Conservation (phyloP, 2,113 vertebrate species). For the Cavia porcellus region DNA sequence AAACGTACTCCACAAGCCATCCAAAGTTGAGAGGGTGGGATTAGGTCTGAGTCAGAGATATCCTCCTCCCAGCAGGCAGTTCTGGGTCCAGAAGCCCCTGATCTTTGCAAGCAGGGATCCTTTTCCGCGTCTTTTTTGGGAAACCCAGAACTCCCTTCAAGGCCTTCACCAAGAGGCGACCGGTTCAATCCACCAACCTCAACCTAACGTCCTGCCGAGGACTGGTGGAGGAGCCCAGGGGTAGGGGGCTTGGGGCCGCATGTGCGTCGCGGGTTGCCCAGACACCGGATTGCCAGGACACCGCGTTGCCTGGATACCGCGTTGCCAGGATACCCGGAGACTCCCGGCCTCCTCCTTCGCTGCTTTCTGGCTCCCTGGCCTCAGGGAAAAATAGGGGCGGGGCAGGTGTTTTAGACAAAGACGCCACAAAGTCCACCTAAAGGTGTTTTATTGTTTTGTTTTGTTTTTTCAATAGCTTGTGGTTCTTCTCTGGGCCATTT, state of each 20-base stretch:
- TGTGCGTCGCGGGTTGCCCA: not conserved
- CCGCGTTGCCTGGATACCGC: not conserved
- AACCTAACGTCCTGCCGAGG: not conserved
- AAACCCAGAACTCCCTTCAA: not conserved
- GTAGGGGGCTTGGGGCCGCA: no score
- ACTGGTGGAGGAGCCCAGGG: not conserved
- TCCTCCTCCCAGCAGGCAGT: not conserved
- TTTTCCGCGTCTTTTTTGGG: not conserved
- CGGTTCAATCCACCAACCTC: not conserved
- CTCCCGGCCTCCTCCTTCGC: not conserved
- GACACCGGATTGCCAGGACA: not conserved
- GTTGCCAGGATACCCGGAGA: not conserved
- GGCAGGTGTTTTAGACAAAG: not conserved
- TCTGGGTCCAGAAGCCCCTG: not conserved
- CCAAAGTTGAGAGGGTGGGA: not conserved
- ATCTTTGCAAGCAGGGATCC: not conserved
- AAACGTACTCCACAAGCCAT: not conserved
- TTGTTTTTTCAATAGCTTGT: not conserved
- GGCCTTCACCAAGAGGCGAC: not conserved
- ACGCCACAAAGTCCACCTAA: not conserved
- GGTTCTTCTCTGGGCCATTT: constrained; percentile 36
- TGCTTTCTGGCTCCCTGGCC: not conserved
- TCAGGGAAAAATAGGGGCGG: not conserved
- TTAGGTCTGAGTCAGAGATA: not conserved
- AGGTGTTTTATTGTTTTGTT: not conserved